Conservation (phyloP, 2,888 invertebrate species). For the Blastobasis lacticolella region DNA sequence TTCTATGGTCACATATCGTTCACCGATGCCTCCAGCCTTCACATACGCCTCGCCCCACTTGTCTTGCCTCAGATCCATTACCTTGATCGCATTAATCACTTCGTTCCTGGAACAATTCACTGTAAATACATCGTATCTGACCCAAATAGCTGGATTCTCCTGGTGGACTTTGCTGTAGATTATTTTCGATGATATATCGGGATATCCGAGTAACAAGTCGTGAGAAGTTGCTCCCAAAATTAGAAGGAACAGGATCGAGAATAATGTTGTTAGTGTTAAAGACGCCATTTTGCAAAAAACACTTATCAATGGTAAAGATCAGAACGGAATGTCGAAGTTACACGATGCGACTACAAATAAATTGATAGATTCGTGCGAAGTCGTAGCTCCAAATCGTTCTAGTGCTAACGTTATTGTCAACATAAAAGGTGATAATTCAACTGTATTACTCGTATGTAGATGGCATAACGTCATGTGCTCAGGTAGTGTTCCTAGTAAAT, state of each 20-base stretch:
- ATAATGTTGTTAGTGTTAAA: slow-evolving; percentile 7
- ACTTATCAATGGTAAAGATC: not conserved
- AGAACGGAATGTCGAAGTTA: slow-evolving; percentile 2
- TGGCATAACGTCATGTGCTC: no score
- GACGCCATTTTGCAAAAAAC: slow-evolving; percentile 8
- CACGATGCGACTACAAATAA: no score
- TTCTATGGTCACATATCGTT: slow-evolving; percentile 43
- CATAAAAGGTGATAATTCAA: not conserved
- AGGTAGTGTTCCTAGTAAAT: no score
- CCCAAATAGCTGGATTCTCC: slow-evolving; percentile 51
- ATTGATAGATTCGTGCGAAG: no score
- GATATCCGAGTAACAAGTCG: slow-evolving; percentile 37
- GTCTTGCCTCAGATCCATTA: slow-evolving; percentile 43
- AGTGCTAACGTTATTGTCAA: no score
- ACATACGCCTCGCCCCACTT: slow-evolving; percentile 48
- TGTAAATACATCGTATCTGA: slow-evolving; percentile 15
- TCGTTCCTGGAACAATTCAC: slow-evolving; percentile 27
- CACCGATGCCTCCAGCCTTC: slow-evolving; percentile 48
- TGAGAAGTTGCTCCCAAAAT: slow-evolving; percentile 6
- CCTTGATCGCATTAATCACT: slow-evolving; percentile 49
- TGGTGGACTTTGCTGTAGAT: slow-evolving; percentile 54
- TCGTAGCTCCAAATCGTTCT: no score
- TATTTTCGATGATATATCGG: slow-evolving; percentile 40
- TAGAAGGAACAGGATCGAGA: not conserved
- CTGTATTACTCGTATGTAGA: no score